phyloP scores from a whole-genome alignment of 2,888 invertebrate species.

The Caenorhabditis japonica region DNA sequence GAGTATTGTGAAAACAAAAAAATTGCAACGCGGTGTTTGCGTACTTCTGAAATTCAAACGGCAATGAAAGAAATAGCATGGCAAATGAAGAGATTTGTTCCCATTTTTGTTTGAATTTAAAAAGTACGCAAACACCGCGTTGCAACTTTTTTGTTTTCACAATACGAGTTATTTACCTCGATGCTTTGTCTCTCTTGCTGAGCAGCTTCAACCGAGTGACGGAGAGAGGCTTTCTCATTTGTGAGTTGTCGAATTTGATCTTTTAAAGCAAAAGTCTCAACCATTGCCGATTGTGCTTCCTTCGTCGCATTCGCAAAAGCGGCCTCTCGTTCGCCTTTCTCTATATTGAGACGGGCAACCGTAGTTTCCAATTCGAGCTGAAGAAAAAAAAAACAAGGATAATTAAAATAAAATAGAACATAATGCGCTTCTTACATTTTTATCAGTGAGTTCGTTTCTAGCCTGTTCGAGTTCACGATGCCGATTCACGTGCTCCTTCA shows the following conservation, averaged over 20 bases:
- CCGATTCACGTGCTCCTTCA: constrained; percentile 19
- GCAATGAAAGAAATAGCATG: no score
- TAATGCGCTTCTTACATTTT: constrained; percentile 38
- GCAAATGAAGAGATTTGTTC: no score
- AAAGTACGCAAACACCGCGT: no score
- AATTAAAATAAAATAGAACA: background rate
- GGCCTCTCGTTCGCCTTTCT: constrained; percentile 62
- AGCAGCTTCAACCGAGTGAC: constrained; percentile 24
- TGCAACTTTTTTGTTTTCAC: no score
- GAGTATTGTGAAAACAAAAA: no score
- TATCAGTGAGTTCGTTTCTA: constrained; percentile 47
- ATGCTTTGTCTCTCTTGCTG: constrained; percentile 44
- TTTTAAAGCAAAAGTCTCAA: constrained; percentile 46
- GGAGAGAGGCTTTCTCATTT: constrained; percentile 43
- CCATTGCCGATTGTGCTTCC: constrained; percentile 58
- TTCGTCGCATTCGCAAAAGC: constrained; percentile 47
- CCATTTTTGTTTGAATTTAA: no score
- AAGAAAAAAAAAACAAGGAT: constrained; percentile 1
- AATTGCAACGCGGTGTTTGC: no score
- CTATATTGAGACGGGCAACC: constrained; percentile 50
- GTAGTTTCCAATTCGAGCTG: constrained; percentile 52
- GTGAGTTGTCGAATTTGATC: constrained; percentile 45
- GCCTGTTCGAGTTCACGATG: constrained; percentile 42
- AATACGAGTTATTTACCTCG: no score
- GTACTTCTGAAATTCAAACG: no score